These are phyloP conservation scores for Ceratoteleas bidentatus DNA, from an alignment of 1,140 invertebrate genomes.

Conservation along the genomic window DNA sequence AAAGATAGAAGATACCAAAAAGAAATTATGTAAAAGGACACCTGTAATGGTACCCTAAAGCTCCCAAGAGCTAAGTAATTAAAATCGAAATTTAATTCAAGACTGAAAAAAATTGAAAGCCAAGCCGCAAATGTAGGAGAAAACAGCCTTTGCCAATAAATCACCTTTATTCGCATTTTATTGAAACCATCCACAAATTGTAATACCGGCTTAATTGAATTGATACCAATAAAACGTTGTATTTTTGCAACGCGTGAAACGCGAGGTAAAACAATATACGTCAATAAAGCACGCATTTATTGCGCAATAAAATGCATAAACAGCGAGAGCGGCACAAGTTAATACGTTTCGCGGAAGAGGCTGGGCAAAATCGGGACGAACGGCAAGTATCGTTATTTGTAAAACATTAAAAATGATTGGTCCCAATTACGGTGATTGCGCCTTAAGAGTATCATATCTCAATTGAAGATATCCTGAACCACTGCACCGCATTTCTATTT, in stretches of 20 bases:
- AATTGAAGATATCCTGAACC: slow-evolving; percentile 12
- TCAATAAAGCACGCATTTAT: slow-evolving; percentile 58
- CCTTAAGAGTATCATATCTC: slow-evolving; percentile 50
- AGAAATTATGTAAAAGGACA: too few relatives aligned
- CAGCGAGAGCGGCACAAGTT: slow-evolving; percentile 41
- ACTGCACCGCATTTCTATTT: not conserved
- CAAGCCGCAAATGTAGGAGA: slow-evolving; percentile 16
- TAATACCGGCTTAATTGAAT: slow-evolving; percentile 53
- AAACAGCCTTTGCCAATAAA: slow-evolving; percentile 35
- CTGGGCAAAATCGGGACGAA: slow-evolving; percentile 53
- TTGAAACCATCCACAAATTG: slow-evolving; percentile 50
- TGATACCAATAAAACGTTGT: slow-evolving; percentile 50
- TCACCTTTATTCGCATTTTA: slow-evolving; percentile 54
- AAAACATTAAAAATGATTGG: slow-evolving; percentile 59
- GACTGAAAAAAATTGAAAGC: slow-evolving; percentile 18
- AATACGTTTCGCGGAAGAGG: slow-evolving; percentile 58
- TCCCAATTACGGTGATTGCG: slow-evolving; percentile 47
- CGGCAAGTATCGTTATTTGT: slow-evolving; percentile 52
- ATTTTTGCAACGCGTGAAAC: slow-evolving; percentile 50
- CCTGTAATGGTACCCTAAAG: too few relatives aligned
- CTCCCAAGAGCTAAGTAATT: too few relatives aligned
- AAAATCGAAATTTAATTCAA: too few relatives aligned
- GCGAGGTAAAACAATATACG: slow-evolving; percentile 59
- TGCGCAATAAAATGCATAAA: slow-evolving; percentile 60
- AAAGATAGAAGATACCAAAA: too few relatives aligned